Conservation (phyloP, 2,113 vertebrate genomes). For the Platysternon megacephalum region DNA sequence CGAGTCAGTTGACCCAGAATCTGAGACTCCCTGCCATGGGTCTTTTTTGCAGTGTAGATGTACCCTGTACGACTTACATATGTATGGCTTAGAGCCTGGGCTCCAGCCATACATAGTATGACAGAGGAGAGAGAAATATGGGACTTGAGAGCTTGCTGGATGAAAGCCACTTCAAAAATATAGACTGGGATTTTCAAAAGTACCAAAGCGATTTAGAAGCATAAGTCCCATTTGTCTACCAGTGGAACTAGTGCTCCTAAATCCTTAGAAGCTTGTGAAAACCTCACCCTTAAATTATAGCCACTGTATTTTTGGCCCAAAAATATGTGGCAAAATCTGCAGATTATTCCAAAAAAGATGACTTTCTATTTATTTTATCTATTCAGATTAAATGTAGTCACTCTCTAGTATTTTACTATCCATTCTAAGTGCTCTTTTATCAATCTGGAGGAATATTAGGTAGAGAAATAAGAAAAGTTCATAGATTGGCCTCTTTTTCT, state of each 20-base stretch:
- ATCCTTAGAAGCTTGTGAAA: neutral
- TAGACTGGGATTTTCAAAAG: neutral
- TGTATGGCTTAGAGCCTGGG: too few relatives aligned
- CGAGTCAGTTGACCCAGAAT: neutral
- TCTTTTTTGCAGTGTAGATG: neutral
- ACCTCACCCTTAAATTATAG: neutral
- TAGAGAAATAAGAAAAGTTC: neutral
- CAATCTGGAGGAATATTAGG: neutral
- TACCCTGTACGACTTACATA: neutral
- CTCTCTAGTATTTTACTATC: neutral
- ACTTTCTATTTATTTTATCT: neutral
- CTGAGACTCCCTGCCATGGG: neutral
- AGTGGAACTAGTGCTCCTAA: neutral
- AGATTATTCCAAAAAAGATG: neutral
- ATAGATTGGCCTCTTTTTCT: neutral
- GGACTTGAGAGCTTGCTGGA: neutral
- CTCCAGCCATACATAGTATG: neutral
- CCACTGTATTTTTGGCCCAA: neutral
- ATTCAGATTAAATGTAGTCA: neutral
- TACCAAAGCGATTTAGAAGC: neutral
- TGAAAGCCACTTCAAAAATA: neutral
- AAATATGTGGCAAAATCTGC: neutral
- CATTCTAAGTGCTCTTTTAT: neutral
- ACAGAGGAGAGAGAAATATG: neutral
- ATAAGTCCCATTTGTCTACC: accelerated